These are phyloP conservation scores for Dysmachus trigonus DNA, from an alignment of 2,888 invertebrate species.

Conservation along the genomic window DNA sequence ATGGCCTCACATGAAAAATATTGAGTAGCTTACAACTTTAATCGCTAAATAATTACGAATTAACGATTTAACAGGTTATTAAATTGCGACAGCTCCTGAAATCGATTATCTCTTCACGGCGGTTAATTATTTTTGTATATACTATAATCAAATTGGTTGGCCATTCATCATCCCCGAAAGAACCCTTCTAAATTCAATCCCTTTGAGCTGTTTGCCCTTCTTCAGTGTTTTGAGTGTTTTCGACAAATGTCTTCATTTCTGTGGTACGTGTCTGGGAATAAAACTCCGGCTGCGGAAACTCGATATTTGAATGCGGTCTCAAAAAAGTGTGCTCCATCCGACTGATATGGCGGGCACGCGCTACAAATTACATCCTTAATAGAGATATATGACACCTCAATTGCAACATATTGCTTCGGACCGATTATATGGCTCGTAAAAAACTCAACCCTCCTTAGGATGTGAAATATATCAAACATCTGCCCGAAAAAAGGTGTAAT, in stretches of 20 bases:
- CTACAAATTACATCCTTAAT: constrained; percentile 30
- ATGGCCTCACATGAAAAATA: background rate
- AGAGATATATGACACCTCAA: constrained; percentile 36
- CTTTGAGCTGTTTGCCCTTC: background rate
- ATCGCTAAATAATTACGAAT: background rate
- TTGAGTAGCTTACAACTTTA: background rate
- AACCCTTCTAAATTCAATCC: background rate
- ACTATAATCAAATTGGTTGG: background rate
- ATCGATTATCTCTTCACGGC: background rate
- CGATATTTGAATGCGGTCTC: background rate
- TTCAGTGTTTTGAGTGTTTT: background rate
- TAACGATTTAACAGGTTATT: background rate
- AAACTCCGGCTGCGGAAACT: background rate
- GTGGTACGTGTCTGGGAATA: background rate
- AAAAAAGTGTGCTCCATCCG: background rate
- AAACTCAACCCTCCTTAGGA: background rate
- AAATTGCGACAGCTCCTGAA: background rate
- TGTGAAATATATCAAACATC: background rate
- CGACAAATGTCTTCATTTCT: background rate
- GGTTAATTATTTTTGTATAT: background rate
- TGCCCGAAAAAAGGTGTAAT: background rate
- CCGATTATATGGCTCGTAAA: constrained; percentile 17
- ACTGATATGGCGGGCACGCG: constrained; percentile 3
- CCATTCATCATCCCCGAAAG: background rate
- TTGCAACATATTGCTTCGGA: constrained; percentile 11